Evolutionary conservation across 2,888 invertebrate genomes (phyloP).

Genomic region (Cremastinae sp.): DNA sequence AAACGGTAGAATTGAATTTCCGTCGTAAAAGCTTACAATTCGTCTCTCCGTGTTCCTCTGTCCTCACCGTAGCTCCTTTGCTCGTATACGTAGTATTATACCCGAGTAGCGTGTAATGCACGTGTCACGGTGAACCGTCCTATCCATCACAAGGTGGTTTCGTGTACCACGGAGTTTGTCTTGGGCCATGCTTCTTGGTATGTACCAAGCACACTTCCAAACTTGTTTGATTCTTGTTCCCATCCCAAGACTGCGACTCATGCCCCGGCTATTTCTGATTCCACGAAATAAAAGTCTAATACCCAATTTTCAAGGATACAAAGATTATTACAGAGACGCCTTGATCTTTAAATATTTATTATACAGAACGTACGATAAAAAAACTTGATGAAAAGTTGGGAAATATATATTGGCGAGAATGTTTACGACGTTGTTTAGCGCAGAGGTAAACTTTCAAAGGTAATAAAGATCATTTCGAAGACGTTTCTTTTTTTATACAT

Average conservation of each 20-base stretch:
- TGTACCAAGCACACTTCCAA: constrained; percentile 53
- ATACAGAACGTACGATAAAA: no score
- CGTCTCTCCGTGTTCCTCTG: constrained; percentile 6
- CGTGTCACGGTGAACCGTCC: constrained; percentile 67
- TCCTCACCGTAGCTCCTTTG: constrained; percentile 1
- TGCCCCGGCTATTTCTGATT: no score
- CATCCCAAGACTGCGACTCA: neutral
- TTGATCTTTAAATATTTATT: no score
- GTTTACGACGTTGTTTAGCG: no score
- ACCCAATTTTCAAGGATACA: no score
- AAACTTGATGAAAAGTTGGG: no score
- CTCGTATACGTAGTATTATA: constrained; percentile 20
- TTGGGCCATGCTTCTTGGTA: constrained; percentile 64
- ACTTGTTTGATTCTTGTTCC: constrained; percentile 49
- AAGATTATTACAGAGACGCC: no score
- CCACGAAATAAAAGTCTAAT: no score
- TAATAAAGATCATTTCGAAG: no score
- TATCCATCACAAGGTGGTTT: constrained; percentile 66
- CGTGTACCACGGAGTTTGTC: constrained; percentile 26
- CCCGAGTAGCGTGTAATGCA: constrained; percentile 67
- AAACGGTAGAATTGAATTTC: constrained; percentile 21
- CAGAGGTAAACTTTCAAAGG: no score
- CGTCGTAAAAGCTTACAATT: constrained; percentile 19
- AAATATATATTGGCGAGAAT: no score
- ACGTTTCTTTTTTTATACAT: no score